phyloP scores from a whole-genome alignment of 2,888 invertebrate genomes.

The Trissolcus japonicus region DNA sequence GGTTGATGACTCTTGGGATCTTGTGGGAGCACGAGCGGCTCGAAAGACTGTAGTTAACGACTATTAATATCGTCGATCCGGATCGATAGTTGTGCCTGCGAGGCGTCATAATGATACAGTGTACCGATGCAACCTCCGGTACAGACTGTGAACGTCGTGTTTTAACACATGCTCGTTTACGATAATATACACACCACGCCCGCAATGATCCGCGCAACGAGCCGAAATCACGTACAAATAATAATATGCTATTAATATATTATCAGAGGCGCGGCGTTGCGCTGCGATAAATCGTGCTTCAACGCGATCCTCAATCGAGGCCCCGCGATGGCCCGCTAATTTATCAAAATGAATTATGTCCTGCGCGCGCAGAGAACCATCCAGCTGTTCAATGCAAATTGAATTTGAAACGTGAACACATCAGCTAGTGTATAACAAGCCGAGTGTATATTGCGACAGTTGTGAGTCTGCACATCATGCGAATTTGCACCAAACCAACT shows the following conservation, averaged over 20 bases:
- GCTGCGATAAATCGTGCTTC: slow-evolving; percentile 47
- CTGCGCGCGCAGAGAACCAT: slow-evolving; percentile 16
- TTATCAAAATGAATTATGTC: slow-evolving; percentile 28
- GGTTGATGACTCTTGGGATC: slow-evolving; percentile 38
- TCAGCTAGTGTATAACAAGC: background rate
- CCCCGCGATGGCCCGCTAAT: slow-evolving; percentile 21
- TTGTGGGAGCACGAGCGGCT: slow-evolving; percentile 58
- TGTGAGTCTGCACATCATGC: background rate
- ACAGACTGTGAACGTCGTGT: slow-evolving; percentile 50
- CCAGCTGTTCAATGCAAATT: slow-evolving; percentile 24
- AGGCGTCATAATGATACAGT: slow-evolving; percentile 74
- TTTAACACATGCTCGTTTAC: slow-evolving; percentile 62
- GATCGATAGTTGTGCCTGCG: slow-evolving; percentile 71
- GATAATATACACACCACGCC: slow-evolving; percentile 61
- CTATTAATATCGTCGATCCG: slow-evolving; percentile 74
- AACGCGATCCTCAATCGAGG: slow-evolving; percentile 28
- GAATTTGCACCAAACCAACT: background rate
- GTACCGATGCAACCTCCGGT: slow-evolving; percentile 63
- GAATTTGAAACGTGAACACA: slow-evolving; percentile 14
- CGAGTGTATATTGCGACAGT: background rate
- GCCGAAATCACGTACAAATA: slow-evolving; percentile 62
- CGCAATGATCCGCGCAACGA: slow-evolving; percentile 48
- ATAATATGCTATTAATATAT: slow-evolving; percentile 67
- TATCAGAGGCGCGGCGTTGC: slow-evolving; percentile 53
- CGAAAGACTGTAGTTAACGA: slow-evolving; percentile 72